Evolutionary conservation across 2,113 vertebrate genomes (phyloP), one percentile per base, ranked within the genome.

Genomic region (Stomatorhinus ivindoensis): DNA sequence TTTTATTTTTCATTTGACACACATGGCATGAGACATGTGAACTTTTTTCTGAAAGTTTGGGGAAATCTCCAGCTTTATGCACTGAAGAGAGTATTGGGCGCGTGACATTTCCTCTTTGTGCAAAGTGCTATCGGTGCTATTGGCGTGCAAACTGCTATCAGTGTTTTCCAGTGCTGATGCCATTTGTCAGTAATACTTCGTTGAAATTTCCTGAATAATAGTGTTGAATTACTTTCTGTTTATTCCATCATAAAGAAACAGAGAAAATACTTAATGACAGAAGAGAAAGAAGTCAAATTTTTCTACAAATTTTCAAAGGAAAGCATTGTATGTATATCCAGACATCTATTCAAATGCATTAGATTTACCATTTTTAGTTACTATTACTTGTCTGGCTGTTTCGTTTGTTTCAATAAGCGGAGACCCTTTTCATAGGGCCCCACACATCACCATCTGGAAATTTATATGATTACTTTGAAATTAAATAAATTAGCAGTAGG

Each of bases 1-100:
- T 44, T 73, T 76, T 47, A 31, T 47, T 88, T 88, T 48, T 73
- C 42, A 46, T 61, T 87, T 87, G 51, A 44, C 53, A 87, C 87
- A 47, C 82, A 84, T 84, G 82, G 19, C 85, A 55, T 35, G 27
- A 48, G 42, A 47, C 87, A 87, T 21, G 9, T 8, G 55, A 55
- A 87, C 87, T 87, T 87, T 58, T 58, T 61, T 65, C 42, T 11
- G 65, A 88, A 76, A 73, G 44, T 50, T 48, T 35, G 73, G 61
- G 61, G 21, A 39, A 76, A 46, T 46, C 47, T 50, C 44, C 47
- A 51, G 27, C 61, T 80, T 48, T 47, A 69, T 47, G 42, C 21
- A 2, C 46, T 27, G 19, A 17, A 10, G 46, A 19, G 76, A 19
- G 27, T 46, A 6, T 65, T 65, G 53, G 42, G 51, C 1, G 3